Percentiles rank a stretch among this genome's conserved stretches.
These are phyloP conservation scores for Montipora efflorescens DNA, from an alignment of 64 coral and sea anemone genomes.

Conservation along the genomic window DNA sequence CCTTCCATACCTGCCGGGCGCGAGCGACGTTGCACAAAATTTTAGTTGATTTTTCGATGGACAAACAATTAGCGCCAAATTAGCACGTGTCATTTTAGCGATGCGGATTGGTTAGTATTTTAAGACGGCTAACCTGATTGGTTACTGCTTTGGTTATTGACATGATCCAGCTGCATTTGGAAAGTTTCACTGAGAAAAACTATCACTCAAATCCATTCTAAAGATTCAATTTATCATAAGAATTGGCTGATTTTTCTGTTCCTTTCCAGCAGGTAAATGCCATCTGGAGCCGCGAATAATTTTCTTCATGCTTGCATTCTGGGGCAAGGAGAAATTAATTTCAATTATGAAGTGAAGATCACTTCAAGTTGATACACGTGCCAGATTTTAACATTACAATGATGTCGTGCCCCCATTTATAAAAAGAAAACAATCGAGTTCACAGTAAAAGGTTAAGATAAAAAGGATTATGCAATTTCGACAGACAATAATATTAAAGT, in stretches of 20 bases:
- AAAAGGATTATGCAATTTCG: not conserved
- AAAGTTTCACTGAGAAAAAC: slow-evolving; percentile 10
- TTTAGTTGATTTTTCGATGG: slow-evolving; percentile 41
- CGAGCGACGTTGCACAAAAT: no score
- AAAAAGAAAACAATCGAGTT: not conserved
- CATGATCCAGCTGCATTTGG: slow-evolving; percentile 28
- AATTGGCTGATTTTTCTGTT: not conserved
- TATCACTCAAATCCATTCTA: not conserved
- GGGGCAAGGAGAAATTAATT: not conserved
- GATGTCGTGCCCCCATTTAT: not conserved
- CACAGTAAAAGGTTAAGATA: not conserved
- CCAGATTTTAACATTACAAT: slow-evolving; percentile 10
- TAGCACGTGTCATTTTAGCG: slow-evolving; percentile 53
- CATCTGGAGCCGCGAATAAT: not conserved
- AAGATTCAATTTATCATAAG: not conserved
- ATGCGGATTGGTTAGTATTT: slow-evolving; percentile 49
- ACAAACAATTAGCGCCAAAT: slow-evolving; percentile 83
- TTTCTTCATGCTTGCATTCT: not conserved
- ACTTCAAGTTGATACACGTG: slow-evolving; percentile 42
- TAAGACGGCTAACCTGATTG: slow-evolving; percentile 42
- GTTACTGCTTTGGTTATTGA: slow-evolving; percentile 31
- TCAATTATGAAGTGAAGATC: not conserved
- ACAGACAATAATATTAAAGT: no score
- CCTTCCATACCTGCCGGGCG: slow-evolving; percentile 62
- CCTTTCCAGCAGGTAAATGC: not conserved